Evolutionary conservation across 2,113 vertebrate genomes (phyloP).

Genomic region (Abramis brama): DNA sequence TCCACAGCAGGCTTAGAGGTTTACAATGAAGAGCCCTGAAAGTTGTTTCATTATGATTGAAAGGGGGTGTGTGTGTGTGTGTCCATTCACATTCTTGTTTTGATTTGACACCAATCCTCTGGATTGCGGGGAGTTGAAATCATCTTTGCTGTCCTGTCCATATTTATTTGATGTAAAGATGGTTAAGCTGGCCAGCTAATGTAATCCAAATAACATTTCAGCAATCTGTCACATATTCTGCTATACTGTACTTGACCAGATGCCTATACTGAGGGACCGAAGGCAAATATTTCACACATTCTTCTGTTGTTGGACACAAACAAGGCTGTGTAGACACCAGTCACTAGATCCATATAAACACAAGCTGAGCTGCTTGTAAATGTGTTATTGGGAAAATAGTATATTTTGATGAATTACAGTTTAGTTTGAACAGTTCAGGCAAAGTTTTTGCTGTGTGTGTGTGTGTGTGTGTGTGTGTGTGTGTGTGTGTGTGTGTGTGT

Average conservation of each 20-base stretch:
- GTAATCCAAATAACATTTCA: slow-evolving; percentile 47
- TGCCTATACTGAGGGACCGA: slow-evolving; percentile 6
- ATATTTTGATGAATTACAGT: not conserved
- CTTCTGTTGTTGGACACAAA: not conserved
- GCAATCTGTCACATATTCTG: slow-evolving; percentile 45
- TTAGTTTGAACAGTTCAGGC: not conserved
- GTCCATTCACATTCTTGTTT: slow-evolving; percentile 20
- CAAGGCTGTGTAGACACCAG: slow-evolving; percentile 1
- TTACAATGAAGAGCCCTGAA: too few species aligned
- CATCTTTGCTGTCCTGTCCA: slow-evolving; percentile 27
- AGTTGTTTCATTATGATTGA: too few species aligned
- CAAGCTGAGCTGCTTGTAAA: slow-evolving; percentile 6
- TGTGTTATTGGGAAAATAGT: not conserved
- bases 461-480: too few species aligned
- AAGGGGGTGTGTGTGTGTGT: not conserved
- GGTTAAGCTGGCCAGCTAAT: slow-evolving; percentile 40
- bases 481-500: too few species aligned
- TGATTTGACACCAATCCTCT: slow-evolving; percentile 25
- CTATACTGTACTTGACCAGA: slow-evolving; percentile 28
- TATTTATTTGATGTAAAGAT: slow-evolving; percentile 53
- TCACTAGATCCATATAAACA: slow-evolving; percentile 7
- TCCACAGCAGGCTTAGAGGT: too few species aligned
- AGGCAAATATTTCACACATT: slow-evolving; percentile 22
- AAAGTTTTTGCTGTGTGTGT: not conserved
- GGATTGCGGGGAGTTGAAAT: slow-evolving; percentile 42